A percentile compares a stretch with the other conserved stretches of the same genome.
These are phyloP conservation scores for Crossaster papposus DNA, from an alignment of 53 echinoderm and acorn worm genomes.

Conservation along the genomic window DNA sequence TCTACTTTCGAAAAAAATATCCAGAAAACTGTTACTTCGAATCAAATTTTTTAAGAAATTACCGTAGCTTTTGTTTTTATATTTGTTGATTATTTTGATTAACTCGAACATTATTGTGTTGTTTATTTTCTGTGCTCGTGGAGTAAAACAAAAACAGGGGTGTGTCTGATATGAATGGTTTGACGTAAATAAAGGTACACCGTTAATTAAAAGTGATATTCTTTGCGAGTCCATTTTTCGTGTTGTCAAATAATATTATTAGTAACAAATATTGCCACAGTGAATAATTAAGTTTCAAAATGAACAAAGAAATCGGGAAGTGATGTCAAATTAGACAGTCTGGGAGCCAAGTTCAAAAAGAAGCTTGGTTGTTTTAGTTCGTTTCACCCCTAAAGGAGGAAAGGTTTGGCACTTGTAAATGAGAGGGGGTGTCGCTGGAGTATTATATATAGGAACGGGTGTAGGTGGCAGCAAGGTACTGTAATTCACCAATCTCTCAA, in stretches of 20 bases:
- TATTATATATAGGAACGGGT: no score
- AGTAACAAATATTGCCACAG: neutral
- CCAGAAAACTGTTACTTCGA: neutral
- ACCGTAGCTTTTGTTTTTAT: neutral
- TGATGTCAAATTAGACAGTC: no score
- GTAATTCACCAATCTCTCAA: no score
- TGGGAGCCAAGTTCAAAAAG: no score
- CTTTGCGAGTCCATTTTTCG: neutral
- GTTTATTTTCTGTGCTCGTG: constrained; percentile 48
- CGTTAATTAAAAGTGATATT: neutral
- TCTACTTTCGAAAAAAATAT: neutral
- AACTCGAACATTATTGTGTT: constrained; percentile 35
- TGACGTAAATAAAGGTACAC: constrained; percentile 21
- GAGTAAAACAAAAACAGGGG: constrained; percentile 1
- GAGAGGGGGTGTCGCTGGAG: no score
- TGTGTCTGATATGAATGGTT: constrained; percentile 10
- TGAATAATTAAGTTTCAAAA: no score
- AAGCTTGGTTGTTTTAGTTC: no score
- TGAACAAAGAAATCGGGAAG: no score
- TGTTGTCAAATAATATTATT: neutral
- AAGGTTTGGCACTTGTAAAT: no score
- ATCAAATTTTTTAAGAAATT: neutral
- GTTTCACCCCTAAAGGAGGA: no score
- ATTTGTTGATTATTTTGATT: neutral
- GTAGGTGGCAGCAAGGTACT: no score